Evolutionary conservation across 2,888 invertebrate species (phyloP), one percentile per base, ranked within the genome.

Genomic region (Melanophora roralis): DNA sequence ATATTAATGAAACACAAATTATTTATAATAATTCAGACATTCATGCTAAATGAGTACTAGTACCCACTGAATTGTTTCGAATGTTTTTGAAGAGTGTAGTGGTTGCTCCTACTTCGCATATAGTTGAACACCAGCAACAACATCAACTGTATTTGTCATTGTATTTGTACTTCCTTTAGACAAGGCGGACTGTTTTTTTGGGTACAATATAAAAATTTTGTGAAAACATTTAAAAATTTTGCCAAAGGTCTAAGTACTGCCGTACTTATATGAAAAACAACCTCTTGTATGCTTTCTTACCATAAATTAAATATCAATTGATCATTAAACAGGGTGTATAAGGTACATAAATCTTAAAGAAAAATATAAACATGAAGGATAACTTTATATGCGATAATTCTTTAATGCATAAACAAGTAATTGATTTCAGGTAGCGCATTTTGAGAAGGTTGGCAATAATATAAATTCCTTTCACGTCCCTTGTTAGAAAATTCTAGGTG

Each of bases 21-120:
- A 57, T 12, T 1, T 32, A 67, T 67, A 40, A 21, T n/a, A 12
- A 51, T 47, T 69, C 53, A 36, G 45, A 69, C 21, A 74, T 32
- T 69, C 36, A 69, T 59, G 59, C 16, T 53, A 65, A 69, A 53
- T 79, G 69, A 53, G 74, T 74, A 16, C 34, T 45, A 38, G 43
- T 32, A 45, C 45, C 45, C 74, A 59, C 47, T 53, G 38, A 34
- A 53, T 53, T 43, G 59, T 74, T 74, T 38, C 47, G 38, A 59
- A 47, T 67, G 27, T 6, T 5, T 53, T 27, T 53, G 64, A 23
- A 57, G 32, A 53, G 47, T 36, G 19, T 45, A 9, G 36, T 38
- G n/a, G n/a, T 55, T 23, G 53, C 23, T 27, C 47, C 8, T 43
- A 43, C 19, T 9, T 32, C 38, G 7, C 8, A 38, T 32, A 34